Percentiles rank a stretch among this genome's conserved stretches.
phyloP scores from a whole-genome alignment of 2,888 invertebrate species.

The Drosophila maculinotata region DNA sequence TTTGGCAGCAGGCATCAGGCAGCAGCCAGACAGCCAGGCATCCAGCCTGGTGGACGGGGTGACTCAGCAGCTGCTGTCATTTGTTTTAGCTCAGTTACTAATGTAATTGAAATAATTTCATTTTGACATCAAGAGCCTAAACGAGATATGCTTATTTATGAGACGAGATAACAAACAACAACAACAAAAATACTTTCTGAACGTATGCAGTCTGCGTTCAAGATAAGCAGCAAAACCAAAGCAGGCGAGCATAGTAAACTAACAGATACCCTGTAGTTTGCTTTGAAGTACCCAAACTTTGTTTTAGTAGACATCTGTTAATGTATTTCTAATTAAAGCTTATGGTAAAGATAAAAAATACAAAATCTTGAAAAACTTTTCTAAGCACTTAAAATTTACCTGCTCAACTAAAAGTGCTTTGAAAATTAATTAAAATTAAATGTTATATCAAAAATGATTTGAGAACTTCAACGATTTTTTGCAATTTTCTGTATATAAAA shows the following conservation, averaged over 20 bases:
- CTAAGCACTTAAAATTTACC: no score
- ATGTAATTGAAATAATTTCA: conserved; percentile 77
- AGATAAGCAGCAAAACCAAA: conserved; percentile 5
- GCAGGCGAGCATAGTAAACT: no score
- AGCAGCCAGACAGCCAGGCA: conserved; percentile 28
- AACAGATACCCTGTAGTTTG: conserved; percentile 11
- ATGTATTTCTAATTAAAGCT: no score
- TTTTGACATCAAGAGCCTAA: conserved; percentile 64
- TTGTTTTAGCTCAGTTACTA: conserved; percentile 58
- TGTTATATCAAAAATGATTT: no score
- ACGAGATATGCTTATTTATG: conserved; percentile 66
- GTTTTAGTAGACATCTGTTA: no score
- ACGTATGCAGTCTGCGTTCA: conserved; percentile 22
- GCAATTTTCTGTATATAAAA: not conserved
- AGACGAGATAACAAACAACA: conserved; percentile 36
- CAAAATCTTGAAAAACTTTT: no score
- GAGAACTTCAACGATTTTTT: no score
- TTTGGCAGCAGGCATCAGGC: conserved; percentile 12
- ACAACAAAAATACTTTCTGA: conserved; percentile 31
- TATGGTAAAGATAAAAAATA: no score
- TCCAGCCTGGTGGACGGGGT: no score
- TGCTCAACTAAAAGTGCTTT: no score
- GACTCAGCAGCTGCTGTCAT: conserved; percentile 45
- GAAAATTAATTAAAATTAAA: no score
- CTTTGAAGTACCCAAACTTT: no score